phyloP scores from a whole-genome alignment of 2,797 vertebrate genomes.

The Smutsia gigantea region DNA sequence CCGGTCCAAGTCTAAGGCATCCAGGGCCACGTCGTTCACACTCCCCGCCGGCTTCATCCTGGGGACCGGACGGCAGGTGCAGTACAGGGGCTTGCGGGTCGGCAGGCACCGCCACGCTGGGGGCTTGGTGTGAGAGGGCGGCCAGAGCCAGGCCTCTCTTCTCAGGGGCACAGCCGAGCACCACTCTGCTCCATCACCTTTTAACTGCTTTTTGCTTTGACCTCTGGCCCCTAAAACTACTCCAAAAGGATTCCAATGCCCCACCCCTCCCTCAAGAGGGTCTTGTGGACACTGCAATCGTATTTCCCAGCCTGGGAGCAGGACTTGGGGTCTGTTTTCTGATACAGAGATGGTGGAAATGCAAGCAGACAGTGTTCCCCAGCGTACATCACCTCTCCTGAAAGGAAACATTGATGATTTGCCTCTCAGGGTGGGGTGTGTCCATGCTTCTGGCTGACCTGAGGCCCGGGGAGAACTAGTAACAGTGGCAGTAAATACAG shows the following conservation, averaged over 20 bases:
- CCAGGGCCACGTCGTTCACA: constrained; percentile 92
- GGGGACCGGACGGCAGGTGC: constrained; percentile 43
- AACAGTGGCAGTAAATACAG: rapidly evolving
- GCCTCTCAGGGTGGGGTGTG: not conserved
- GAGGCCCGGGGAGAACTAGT: not conserved
- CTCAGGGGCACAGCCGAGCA: not conserved
- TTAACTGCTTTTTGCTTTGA: not conserved
- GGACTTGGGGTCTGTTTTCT: rapidly evolving
- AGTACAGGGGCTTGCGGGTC: not conserved
- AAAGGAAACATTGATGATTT: rapidly evolving
- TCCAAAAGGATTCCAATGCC: rapidly evolving
- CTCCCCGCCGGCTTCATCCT: constrained; percentile 97
- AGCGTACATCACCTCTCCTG: rapidly evolving
- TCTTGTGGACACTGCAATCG: rapidly evolving
- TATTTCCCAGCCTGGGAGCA: not conserved
- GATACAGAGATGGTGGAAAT: rapidly evolving
- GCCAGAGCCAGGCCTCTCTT: not conserved
- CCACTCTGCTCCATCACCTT: rapidly evolving
- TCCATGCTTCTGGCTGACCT: rapidly evolving
- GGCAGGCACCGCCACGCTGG: rapidly evolving
- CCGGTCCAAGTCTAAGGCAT: constrained; percentile 96
- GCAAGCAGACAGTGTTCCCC: rapidly evolving
- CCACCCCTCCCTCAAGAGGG: not conserved
- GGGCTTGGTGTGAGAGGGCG: rapidly evolving
- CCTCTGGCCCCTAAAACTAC: not conserved